A percentile compares a stretch with the other conserved stretches of the same genome.
Evolutionary conservation across 2,113 vertebrate genomes (phyloP).

Genomic region (Malaclemys terrapin): DNA sequence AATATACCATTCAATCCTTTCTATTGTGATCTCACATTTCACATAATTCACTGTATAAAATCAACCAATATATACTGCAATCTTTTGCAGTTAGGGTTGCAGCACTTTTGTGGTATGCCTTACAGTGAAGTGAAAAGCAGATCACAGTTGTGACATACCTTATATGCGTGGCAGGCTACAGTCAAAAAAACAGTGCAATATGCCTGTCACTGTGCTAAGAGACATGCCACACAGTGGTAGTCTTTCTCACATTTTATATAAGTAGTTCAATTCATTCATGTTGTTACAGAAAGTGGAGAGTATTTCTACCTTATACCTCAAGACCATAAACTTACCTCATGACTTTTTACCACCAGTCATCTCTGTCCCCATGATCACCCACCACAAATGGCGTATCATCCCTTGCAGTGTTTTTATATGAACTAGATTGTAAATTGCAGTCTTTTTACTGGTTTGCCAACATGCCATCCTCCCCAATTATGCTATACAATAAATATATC

Average conservation of each 20-base stretch:
- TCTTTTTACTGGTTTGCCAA: not conserved
- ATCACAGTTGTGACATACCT: not conserved
- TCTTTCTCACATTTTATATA: not conserved
- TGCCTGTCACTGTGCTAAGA: not conserved
- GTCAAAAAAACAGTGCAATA: not conserved
- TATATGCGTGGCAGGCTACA: not conserved
- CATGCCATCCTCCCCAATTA: not conserved
- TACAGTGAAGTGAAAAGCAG: not conserved
- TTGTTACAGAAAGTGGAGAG: not conserved
- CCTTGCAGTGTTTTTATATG: not conserved
- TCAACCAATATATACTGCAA: not conserved
- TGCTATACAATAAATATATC: not conserved
- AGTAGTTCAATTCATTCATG: not conserved
- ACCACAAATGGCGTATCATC: not conserved
- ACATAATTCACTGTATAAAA: not conserved
- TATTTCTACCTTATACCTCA: not conserved
- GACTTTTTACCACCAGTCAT: not conserved
- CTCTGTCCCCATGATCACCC: not conserved
- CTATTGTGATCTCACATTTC: not conserved
- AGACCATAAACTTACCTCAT: not conserved
- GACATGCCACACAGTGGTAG: not conserved
- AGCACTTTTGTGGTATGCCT: not conserved
- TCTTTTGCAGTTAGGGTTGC: not conserved
- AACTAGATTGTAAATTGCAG: not conserved
- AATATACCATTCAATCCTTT: not conserved